Percentiles rank a stretch among this genome's conserved stretches.
phyloP scores from a whole-genome alignment of 2,888 invertebrate species.

The Scaeva pyrastri region DNA sequence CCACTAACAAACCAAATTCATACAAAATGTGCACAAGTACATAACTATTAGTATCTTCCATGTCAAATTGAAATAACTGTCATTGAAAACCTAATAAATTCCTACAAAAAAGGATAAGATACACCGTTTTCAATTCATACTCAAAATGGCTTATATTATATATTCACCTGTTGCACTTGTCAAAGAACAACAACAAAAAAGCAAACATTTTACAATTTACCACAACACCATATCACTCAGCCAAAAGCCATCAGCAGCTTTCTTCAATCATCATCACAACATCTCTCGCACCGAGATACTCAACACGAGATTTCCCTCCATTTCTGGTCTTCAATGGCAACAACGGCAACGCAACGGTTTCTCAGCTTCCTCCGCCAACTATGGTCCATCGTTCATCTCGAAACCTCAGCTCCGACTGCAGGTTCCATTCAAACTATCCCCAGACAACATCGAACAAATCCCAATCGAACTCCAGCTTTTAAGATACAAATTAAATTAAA shows the following conservation, averaged over 20 bases:
- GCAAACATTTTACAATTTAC: constrained; percentile 9
- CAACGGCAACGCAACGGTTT: background rate
- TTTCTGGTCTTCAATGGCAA: constrained; percentile 22
- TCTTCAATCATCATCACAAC: constrained; percentile 53
- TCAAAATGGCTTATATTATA: constrained; percentile 32
- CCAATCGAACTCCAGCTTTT: constrained; percentile 58
- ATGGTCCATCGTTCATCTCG: constrained; percentile 49
- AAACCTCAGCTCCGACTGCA: background rate
- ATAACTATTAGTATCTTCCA: background rate
- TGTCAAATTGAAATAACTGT: constrained; percentile 6
- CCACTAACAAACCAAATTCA: background rate
- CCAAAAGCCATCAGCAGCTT: constrained; percentile 34
- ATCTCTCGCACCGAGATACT: background rate
- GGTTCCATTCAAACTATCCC: constrained; percentile 46
- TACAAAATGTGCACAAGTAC: background rate
- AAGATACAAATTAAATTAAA: background rate
- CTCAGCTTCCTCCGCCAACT: constrained; percentile 42
- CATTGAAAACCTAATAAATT: constrained; percentile 26
- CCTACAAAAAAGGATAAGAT: constrained; percentile 7
- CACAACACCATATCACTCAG: background rate
- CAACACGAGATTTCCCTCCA: constrained; percentile 38
- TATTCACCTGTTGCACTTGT: constrained; percentile 64
- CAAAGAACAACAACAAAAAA: constrained; percentile 21
- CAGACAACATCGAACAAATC: constrained; percentile 68
- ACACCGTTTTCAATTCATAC: constrained; percentile 20